Conservation (phyloP, 2,888 invertebrate species). For the Gastrophysa polygoni region DNA sequence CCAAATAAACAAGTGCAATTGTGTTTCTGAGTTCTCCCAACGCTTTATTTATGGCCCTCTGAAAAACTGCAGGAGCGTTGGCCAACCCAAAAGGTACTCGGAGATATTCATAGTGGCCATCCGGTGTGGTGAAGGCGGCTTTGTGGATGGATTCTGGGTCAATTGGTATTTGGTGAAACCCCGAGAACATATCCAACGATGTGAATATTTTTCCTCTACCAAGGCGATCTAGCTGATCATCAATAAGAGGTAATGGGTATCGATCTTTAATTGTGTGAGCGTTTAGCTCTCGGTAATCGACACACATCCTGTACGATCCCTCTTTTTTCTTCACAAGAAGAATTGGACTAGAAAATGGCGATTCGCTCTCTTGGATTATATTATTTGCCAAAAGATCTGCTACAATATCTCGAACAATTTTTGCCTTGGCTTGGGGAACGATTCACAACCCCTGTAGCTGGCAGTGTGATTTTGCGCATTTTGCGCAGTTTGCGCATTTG, state of each 20-base stretch:
- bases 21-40: conserved; percentile 23
- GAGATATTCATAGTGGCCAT: conserved; percentile 48
- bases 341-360: conserved; percentile 29
- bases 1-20: conserved; percentile 35
- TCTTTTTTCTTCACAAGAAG: conserved; percentile 29
- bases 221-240: conserved; percentile 41
- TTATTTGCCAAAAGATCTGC: conserved; percentile 21
- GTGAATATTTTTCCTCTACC: conserved; percentile 38
- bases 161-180: conserved; percentile 49
- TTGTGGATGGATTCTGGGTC: conserved; percentile 33
- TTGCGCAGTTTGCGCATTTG: too few species aligned
- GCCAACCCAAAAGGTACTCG: conserved; percentile 50
- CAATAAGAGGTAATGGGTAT: conserved; percentile 40
- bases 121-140: conserved; percentile 43
- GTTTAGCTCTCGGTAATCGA: conserved; percentile 39
- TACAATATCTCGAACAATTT: conserved; percentile 25
- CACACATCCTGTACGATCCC: conserved; percentile 28
- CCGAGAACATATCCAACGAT: conserved; percentile 41
- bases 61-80: conserved; percentile 49
- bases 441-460: too few species aligned
- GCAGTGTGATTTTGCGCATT: too few species aligned
- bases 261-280: conserved; percentile 37
- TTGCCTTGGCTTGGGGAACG: too few species aligned
- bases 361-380: conserved; percentile 26
- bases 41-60: conserved; percentile 38